These are phyloP conservation scores for Cyrtorhinus lividipennis DNA, from an alignment of 1,140 invertebrate genomes.

Conservation along the genomic window DNA sequence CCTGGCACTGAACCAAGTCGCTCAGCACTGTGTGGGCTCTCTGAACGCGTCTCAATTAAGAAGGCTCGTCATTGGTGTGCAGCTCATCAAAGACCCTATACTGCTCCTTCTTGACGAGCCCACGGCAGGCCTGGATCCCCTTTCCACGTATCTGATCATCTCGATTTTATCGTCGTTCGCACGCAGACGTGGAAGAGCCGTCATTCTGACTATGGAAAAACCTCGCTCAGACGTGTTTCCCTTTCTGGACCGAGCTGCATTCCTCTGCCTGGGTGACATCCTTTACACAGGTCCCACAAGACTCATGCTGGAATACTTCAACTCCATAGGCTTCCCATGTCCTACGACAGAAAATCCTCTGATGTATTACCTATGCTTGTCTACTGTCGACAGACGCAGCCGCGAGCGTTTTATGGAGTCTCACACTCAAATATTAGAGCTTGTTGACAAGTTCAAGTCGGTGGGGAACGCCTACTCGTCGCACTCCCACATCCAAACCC, in stretches of 20 bases:
- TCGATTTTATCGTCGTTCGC: slow-evolving; percentile 85
- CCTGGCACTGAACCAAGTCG: slow-evolving; percentile 71
- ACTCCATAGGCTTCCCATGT: slow-evolving; percentile 81
- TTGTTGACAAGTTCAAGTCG: slow-evolving; percentile 81
- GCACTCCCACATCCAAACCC: slow-evolving; percentile 24
- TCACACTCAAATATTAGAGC: slow-evolving; percentile 76
- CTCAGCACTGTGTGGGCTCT: slow-evolving; percentile 61
- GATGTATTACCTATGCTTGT: slow-evolving; percentile 86
- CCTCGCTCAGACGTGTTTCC: slow-evolving; percentile 85
- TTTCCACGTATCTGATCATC: slow-evolving; percentile 82
- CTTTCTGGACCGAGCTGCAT: slow-evolving; percentile 69
- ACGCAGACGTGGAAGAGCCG: slow-evolving; percentile 75
- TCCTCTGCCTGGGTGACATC: slow-evolving; percentile 74
- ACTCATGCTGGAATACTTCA: slow-evolving; percentile 80
- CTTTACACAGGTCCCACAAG: slow-evolving; percentile 81
- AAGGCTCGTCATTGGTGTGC: slow-evolving; percentile 68
- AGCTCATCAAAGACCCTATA: slow-evolving; percentile 75
- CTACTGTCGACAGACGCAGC: slow-evolving; percentile 76
- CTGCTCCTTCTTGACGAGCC: slow-evolving; percentile 78
- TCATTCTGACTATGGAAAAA: slow-evolving; percentile 81
- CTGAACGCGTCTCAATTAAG: slow-evolving; percentile 71
- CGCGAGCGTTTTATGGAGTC: slow-evolving; percentile 81
- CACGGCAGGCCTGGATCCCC: slow-evolving; percentile 74
- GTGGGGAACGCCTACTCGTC: slow-evolving; percentile 51
- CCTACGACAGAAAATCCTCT: slow-evolving; percentile 82